Evolutionary conservation across 2,888 invertebrate species (phyloP).

Genomic region (Smittia aterrima): DNA sequence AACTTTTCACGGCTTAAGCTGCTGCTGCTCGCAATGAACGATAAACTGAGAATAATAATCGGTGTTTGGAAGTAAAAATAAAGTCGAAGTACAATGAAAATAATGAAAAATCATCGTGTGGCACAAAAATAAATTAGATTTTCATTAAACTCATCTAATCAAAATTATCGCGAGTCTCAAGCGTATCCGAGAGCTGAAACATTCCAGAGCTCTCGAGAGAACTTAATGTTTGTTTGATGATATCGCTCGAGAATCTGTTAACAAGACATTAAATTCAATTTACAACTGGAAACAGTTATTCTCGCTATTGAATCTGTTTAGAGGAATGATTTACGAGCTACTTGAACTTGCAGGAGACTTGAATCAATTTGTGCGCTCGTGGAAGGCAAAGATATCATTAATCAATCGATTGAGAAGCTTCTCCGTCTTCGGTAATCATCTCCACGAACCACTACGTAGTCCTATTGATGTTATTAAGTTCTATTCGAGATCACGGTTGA

Average conservation of each 20-base stretch:
- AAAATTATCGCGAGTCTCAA: no score
- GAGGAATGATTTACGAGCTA: slow-evolving; percentile 34
- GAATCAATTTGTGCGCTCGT: slow-evolving; percentile 34
- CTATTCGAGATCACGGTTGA: neutral
- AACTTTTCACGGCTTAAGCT: slow-evolving; percentile 23
- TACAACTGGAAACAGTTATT: neutral
- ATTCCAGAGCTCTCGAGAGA: no score
- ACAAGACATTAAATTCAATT: neutral
- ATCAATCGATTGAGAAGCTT: slow-evolving; percentile 31
- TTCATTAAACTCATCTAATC: neutral
- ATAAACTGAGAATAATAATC: slow-evolving; percentile 23
- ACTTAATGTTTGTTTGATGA: no score
- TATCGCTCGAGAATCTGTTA: no score
- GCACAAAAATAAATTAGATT: slow-evolving; percentile 30
- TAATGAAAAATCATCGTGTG: slow-evolving; percentile 17
- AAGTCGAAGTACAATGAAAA: neutral
- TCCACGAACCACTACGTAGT: neutral
- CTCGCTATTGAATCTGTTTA: slow-evolving; percentile 29
- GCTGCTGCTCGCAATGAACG: neutral
- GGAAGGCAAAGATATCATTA: slow-evolving; percentile 27
- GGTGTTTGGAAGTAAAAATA: neutral
- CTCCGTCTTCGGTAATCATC: neutral
- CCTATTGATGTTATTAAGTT: neutral
- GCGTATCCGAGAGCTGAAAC: no score
- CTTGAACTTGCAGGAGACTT: slow-evolving; percentile 7